Base-by-base conservation (phyloP, 1,140 invertebrate genomes). In the Brachionus rotundiformis region DNA sequence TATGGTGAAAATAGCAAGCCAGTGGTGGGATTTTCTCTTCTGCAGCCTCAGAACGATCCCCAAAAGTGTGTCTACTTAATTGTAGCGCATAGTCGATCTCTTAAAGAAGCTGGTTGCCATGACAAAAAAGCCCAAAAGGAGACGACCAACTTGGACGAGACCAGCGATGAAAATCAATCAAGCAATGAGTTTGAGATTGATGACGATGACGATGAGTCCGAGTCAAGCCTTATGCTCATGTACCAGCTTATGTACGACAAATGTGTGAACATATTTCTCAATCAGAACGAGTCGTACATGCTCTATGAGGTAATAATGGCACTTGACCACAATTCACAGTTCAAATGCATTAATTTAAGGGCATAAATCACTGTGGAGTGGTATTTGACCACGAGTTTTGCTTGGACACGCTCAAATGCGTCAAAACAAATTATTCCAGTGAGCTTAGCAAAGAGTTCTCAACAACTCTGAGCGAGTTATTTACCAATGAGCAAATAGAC, bases 1-100 rank as follows among this genome's bases (percentile, higher is more conserved):
- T 79, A 39, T 79, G 76, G 76, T 19, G 76, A 79, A 79, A 79
- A 59, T 33, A 54, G 33, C 19, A 63, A 79, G 59, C 76, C 76
- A 59, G 47, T 79, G 5, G 36, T 79, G 2, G 76, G 59, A 10
- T 59, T 79, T 54, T 54, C 76, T 2, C 36, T 79, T 7, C 54
- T 79, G 11, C 76, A 79, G 25, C 76, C 76, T 7, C 47, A 59
- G 54, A 79, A 79, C 7, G 76, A 79, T 19, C 76, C 76, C 2
- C 49, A 79, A 59, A 54, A 54, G 23, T 79, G 76, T 29, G 16
- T 79, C 10, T 79, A 79, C 19, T 33, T 79, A 8, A 79, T 79
- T 25, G 76, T 63, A 13, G 59, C 76, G 11, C 59, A 79, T 29
- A 63, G 76, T 23, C 16, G 68, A 73, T 73, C 68, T 0, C 2